Base-by-base conservation (phyloP, 2,888 invertebrate genomes). In the Leptinotarsa juncta region DNA sequence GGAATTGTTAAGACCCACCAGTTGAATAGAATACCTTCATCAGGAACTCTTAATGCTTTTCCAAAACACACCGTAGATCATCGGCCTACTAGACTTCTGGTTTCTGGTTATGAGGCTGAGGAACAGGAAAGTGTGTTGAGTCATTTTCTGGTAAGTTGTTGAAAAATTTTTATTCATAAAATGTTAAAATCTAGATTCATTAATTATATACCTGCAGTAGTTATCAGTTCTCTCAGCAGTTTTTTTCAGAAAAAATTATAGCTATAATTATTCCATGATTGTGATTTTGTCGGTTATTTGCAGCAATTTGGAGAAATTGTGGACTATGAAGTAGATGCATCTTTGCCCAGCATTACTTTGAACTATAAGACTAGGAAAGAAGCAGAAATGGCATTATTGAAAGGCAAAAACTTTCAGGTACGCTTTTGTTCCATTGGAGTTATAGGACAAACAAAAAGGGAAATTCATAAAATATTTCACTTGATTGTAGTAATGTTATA, bases 221-320 rank as follows among this genome's bases (percentile, higher is more conserved):
- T 42, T 42, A 3, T 10, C 42, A 42, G 10, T 10, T 42, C 10
- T 42, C 42, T 42, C 42, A 10, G 0, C 42, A 42, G 10, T 10
- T 42, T 42, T 42, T 10, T 12, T 42, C 42, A 12, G 3, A 42
- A 42, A 42, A 42, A 42, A 42, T 42, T 42, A 42, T 42, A 42
- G 42, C 42, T 42, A 42, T 10, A 42, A 42, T 42, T 42, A 42
- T 10, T 42, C 42, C 42, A 42, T 12, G 42, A 12, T 42, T 62
- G 26, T 71, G 20, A 42, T 23, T 16, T 16, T 49, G 20, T 49
- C 7, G 32, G 57, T 42, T 53, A 67, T 76, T 85, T 88, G 1
- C 88, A 96, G 96, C 93, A 94, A 92, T 96, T 92, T 88, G 97
- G 97, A 70, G 95, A 95, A 85, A 93, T 97, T 79, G 93, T 93